phyloP scores from a whole-genome alignment of 2,888 invertebrate species.

The Lymantria monacha region DNA sequence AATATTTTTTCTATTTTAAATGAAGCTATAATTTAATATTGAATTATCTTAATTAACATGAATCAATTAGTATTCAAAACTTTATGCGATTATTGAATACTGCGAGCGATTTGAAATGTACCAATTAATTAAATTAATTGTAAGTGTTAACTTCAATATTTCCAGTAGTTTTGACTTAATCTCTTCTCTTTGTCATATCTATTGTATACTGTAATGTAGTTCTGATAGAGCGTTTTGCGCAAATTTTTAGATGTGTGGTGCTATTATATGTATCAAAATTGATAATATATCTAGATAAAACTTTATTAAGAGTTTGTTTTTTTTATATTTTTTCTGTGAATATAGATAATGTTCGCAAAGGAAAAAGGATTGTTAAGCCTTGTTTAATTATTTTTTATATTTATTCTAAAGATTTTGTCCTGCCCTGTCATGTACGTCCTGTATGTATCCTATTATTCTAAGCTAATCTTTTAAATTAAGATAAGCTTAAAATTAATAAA shows the following conservation, averaged over 20 bases:
- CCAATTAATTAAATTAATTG: constrained; percentile 28
- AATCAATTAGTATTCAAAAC: neutral
- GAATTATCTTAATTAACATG: neutral
- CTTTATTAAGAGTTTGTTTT: neutral
- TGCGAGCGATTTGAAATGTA: constrained; percentile 29
- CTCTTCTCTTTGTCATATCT: constrained; percentile 53
- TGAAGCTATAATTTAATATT: too few relatives aligned
- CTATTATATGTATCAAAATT: constrained; percentile 48
- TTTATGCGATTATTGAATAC: constrained; percentile 13
- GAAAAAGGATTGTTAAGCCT: too few relatives aligned
- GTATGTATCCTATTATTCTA: constrained; percentile 27
- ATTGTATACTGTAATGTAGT: constrained; percentile 24
- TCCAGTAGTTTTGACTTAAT: constrained; percentile 32
- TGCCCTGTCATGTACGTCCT: constrained; percentile 64
- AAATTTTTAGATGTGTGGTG: constrained; percentile 65
- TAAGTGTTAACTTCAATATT: constrained; percentile 35
- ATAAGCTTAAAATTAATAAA: constrained; percentile 21
- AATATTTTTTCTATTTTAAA: too few relatives aligned
- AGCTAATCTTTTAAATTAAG: constrained; percentile 21
- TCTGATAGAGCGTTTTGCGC: constrained; percentile 26
- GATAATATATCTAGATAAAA: constrained; percentile 5
- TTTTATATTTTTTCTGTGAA: neutral
- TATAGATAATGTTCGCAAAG: neutral
- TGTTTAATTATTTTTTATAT: neutral
- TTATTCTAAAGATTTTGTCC: constrained; percentile 7